Evolutionary conservation across 2,888 invertebrate genomes (phyloP), one percentile per base, ranked within the genome.

Genomic region (Dynastes grantii): DNA sequence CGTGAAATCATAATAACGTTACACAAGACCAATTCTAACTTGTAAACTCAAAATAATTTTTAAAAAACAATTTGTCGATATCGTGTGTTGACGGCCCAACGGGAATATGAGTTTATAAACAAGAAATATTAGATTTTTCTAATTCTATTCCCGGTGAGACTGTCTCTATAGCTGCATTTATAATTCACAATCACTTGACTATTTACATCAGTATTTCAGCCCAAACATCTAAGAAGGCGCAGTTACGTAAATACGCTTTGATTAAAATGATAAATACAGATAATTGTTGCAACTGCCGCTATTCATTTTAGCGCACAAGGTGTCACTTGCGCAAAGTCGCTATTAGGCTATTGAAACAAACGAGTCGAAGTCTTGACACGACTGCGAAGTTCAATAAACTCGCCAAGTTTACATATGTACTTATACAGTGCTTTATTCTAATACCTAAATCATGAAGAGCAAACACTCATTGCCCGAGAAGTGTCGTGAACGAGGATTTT

Each of bases 331-430:
- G 27, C 40, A 40, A 75, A 61, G 73, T 75, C 73, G 40, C 61
- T 58, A 45, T 75, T 61, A 29, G 13, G 73, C 63, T 73, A 61
- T 37, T 40, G 73, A 71, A 71, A 37, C 37, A 58, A 71, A 55
- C 71, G 16, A 29, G 73, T 73, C 58, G 22, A 73, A 73, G 49
- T 8, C 61, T 27, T 11, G 29, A 75, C 73, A 40, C 63, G 61
- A 75, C 61, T 27, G 61, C 73, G 27, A 45, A 75, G 73, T 75
- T 75, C 73, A 61, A 75, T 75, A 75, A 75, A 75, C 73, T 45
- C 73, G 16, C 61, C n/a, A 63, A 63, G 45, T 75, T 75, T 75
- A 61, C 73, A 75, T 75, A 75, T 75, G 45, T 40, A 75, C 11
- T 13, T 68, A 68, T 45, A 22, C n/a, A 45, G 22, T 71, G 71